A percentile compares a stretch with the other conserved stretches of the same genome.
Conservation (phyloP, 2,888 invertebrate genomes). For the Adelphocoris suturalis region DNA sequence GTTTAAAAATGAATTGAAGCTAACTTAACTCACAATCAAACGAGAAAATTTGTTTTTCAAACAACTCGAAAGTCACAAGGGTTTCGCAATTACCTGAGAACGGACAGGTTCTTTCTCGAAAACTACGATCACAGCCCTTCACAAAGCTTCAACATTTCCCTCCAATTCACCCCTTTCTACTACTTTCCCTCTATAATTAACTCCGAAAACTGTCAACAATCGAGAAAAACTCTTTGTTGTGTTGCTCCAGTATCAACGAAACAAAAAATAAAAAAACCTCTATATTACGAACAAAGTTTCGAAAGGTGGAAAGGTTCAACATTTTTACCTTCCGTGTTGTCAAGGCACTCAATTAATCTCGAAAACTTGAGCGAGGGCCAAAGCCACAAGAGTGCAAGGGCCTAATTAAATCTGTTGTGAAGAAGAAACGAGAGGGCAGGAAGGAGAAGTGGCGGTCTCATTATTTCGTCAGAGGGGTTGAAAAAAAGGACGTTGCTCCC, state of each 20-base stretch:
- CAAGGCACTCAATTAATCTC: constrained; percentile 26
- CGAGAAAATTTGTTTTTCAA: too few species aligned
- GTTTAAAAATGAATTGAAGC: too few species aligned
- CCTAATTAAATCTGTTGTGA: constrained; percentile 30
- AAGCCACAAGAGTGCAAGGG: constrained; percentile 21
- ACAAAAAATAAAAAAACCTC: not conserved
- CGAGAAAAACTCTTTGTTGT: not conserved
- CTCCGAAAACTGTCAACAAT: not conserved
- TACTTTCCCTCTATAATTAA: not conserved
- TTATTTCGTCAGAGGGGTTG: not conserved
- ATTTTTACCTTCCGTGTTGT: constrained; percentile 12
- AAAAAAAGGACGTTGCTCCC: not conserved
- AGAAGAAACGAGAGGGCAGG: not conserved
- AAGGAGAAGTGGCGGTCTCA: not conserved
- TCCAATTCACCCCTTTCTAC: not conserved
- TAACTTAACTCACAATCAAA: too few species aligned
- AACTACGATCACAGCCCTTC: not conserved
- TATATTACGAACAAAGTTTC: not conserved
- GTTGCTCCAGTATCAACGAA: not conserved
- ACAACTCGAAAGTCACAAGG: too few species aligned
- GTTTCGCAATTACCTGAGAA: too few species aligned
- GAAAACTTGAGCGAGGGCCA: not conserved
- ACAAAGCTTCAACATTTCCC: not conserved
- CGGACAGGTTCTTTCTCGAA: not conserved
- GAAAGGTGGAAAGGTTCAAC: not conserved